Percentiles rank a stretch among this genome's conserved stretches.
phyloP scores from a whole-genome alignment of 1,140 invertebrate species.

The Bursaphelenchus mucronatus region DNA sequence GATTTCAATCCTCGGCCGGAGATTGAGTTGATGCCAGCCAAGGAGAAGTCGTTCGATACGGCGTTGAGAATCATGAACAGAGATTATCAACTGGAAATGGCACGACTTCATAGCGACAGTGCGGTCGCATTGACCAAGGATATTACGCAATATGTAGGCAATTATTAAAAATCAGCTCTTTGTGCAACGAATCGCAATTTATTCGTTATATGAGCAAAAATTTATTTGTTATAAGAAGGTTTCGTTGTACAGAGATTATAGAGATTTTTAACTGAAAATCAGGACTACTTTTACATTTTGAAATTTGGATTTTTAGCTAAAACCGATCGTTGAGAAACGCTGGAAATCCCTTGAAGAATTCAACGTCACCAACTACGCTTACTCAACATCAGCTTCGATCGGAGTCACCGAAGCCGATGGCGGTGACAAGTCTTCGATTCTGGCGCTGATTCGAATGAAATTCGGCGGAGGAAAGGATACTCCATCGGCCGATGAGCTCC shows the following conservation, averaged over 20 bases:
- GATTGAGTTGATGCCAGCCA: background rate
- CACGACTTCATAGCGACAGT: too few species aligned
- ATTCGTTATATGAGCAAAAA: conserved; percentile 24
- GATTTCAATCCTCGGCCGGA: conserved; percentile 3
- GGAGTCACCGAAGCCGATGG: conserved; percentile 26
- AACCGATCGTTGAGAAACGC: conserved; percentile 23
- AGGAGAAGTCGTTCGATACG: conserved; percentile 11
- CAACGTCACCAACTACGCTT: conserved; percentile 38
- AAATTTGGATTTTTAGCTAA: conserved; percentile 28
- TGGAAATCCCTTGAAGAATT: conserved; percentile 35
- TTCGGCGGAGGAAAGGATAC: conserved; percentile 34
- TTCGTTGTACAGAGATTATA: background rate
- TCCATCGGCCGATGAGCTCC: conserved; percentile 32
- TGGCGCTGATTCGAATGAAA: conserved; percentile 39
- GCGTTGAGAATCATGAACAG: conserved; percentile 8
- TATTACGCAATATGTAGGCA: too few species aligned
- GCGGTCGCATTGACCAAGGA: too few species aligned
- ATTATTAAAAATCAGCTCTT: conserved; percentile 4
- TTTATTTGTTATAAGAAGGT: background rate
- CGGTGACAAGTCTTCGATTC: conserved; percentile 23
- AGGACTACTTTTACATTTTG: conserved; percentile 8
- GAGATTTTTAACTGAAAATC: too few species aligned
- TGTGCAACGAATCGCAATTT: background rate
- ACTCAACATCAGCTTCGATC: background rate
- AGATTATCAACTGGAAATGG: too few species aligned